Conservation (phyloP, 2,797 vertebrate species). For the Helostoma temminkii region DNA sequence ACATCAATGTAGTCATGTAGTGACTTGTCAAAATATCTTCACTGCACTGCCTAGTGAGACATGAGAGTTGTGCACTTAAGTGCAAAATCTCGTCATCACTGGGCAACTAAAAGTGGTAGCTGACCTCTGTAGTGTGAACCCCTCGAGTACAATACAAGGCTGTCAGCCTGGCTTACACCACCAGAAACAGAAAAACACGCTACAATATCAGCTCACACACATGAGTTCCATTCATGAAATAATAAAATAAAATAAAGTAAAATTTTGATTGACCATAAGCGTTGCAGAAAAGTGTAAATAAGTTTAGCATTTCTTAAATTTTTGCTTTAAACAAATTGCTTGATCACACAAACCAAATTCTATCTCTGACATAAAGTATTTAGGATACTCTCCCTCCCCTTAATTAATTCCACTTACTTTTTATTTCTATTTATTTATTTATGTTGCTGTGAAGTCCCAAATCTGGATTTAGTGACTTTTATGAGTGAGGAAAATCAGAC, state of each 20-base stretch:
- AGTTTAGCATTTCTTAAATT: neutral
- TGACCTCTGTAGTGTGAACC: slow-evolving; percentile 60
- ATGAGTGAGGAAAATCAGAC: neutral
- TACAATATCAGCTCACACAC: slow-evolving; percentile 2
- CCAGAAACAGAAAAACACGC: slow-evolving; percentile 29
- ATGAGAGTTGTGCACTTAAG: slow-evolving; percentile 57
- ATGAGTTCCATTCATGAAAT: slow-evolving; percentile 24
- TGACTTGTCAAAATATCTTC: slow-evolving; percentile 54
- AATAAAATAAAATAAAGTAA: no score
- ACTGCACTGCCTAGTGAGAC: slow-evolving; percentile 38
- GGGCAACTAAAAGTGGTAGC: slow-evolving; percentile 51
- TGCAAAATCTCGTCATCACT: slow-evolving; percentile 64
- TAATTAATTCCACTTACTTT: slow-evolving; percentile 1
- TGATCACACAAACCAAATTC: neutral
- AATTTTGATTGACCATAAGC: no score
- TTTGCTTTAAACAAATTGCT: neutral
- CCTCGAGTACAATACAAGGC: slow-evolving; percentile 46
- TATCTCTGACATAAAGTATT: neutral
- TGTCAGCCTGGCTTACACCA: slow-evolving; percentile 38
- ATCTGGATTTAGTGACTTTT: slow-evolving; percentile 8
- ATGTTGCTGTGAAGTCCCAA: neutral
- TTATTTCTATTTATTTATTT: no score
- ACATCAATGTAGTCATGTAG: slow-evolving; percentile 49
- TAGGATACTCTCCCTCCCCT: neutral
- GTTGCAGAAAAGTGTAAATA: slow-evolving; percentile 1